Evolutionary conservation across 92 coral and sea anemone species (phyloP).

Genomic region (Actinernus sp.): DNA sequence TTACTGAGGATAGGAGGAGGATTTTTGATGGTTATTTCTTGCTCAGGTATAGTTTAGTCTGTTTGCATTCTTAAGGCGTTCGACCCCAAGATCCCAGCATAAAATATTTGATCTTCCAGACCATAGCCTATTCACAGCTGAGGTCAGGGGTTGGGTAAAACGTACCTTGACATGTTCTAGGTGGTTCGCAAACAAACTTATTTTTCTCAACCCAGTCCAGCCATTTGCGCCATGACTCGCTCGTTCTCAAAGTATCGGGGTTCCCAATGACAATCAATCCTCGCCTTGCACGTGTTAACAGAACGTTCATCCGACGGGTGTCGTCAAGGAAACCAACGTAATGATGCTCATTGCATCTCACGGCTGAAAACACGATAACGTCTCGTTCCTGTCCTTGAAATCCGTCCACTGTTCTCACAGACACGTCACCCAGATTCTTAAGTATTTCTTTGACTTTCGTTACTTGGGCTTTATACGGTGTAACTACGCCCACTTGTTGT

Average conservation of each 20-base stretch:
- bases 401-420: constrained; percentile 84
- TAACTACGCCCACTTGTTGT: constrained; percentile 62
- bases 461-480: constrained; percentile 80
- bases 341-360: constrained; percentile 76
- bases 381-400: constrained; percentile 92
- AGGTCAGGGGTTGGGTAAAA: too few species aligned
- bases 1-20: too few species aligned
- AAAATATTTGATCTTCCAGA: too few species aligned
- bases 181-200: neutral
- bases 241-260: constrained; percentile 39
- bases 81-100: too few species aligned
- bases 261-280: constrained; percentile 79
- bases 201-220: constrained; percentile 31
- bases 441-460: constrained; percentile 26
- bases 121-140: too few species aligned
- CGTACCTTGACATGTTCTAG: too few species aligned
- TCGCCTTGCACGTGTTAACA: constrained; percentile 83
- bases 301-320: constrained; percentile 72
- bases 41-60: too few species aligned
- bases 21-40: too few species aligned
- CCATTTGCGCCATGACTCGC: constrained; percentile 71
- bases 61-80: too few species aligned
- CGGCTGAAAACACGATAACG: constrained; percentile 83
- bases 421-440: constrained; percentile 24
- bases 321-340: constrained; percentile 77